Base-by-base conservation (phyloP, 2,113 vertebrate genomes). In the Anhinga rufa region DNA sequence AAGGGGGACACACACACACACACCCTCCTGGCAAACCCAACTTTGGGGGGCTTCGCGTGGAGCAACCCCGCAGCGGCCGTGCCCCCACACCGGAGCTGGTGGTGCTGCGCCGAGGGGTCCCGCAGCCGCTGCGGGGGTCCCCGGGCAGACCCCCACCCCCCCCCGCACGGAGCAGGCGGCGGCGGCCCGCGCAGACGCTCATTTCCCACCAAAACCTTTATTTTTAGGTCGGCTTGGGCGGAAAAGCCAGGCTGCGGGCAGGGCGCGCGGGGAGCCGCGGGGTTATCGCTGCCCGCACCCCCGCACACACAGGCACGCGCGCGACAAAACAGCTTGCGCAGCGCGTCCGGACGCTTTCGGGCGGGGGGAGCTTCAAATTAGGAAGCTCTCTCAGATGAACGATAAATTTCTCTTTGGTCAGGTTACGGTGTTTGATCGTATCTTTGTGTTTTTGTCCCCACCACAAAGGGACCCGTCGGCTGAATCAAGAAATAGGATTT, bases 351-450 rank as follows among this genome's bases (percentile, higher is more conserved):
- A 46, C 12, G 58, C 32, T 60, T 54, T 78, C 76, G 79, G 75
- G 88, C 32, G 62, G 80, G 31, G 94, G 75, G 48, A 14, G 66
- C 71, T 93, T 85, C 91, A 93, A 84, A 96, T 87, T 58, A 84
- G 61, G 78, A 54, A 86, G 16, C 78, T 66, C 54, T 76, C 79
- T 77, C 54, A 79, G 93, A 88, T 84, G 92, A 92, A 51, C 9
- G 65, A 89, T 86, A 83, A 92, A 90, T 86, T 92, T 49, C 20
- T 40, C 87, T 96, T 95, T 92, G 92, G 77, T 86, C 86, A 86
- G 94, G 62, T 60, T 40, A 9, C 18, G 24, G 57, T 21, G n/a
- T 87, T 80, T 77, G 90, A 96, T 84, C 22, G 2, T 77, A 75
- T 87, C 58, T 93, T 91, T 46, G 85, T 69, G 87, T 4, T 91